These are phyloP conservation scores for Myiotriccus ornatus DNA, from an alignment of 2,797 vertebrate species.

Conservation along the genomic window DNA sequence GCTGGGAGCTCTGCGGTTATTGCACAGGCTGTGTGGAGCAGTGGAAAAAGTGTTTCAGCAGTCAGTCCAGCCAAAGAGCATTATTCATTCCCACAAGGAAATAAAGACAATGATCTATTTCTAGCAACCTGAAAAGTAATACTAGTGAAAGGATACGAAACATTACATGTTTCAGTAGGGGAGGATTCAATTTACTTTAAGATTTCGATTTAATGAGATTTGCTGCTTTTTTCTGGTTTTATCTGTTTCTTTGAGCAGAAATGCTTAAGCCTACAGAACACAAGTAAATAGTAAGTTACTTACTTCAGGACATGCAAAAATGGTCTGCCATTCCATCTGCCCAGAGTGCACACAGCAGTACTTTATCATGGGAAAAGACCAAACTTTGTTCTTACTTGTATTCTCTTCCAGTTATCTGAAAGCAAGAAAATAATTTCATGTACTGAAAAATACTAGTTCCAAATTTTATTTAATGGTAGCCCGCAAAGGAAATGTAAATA, in stretches of 20 bases:
- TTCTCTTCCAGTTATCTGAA: not conserved
- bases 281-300: not conserved
- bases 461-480: not conserved
- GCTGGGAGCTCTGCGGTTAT: not conserved
- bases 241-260: not conserved
- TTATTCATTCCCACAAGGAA: slow-evolving; percentile 4
- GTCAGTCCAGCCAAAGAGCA: not conserved
- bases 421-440: not conserved
- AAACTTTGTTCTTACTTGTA: not conserved
- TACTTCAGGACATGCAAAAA: not conserved
- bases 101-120: slow-evolving; percentile 31
- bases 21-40: not conserved
- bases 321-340: not conserved
- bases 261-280: not conserved
- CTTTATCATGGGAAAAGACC: not conserved
- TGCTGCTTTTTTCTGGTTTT: not conserved
- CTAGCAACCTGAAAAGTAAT: slow-evolving; percentile 34
- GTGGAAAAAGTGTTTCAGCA: not conserved
- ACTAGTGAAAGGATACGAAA: not conserved
- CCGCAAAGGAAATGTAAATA: not conserved
- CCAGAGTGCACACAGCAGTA: not conserved
- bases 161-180: not conserved
- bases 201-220: not conserved
- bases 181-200: not conserved
- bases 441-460: not conserved